Conservation (phyloP, 1,140 invertebrate species). For the Heterodera carotae region DNA sequence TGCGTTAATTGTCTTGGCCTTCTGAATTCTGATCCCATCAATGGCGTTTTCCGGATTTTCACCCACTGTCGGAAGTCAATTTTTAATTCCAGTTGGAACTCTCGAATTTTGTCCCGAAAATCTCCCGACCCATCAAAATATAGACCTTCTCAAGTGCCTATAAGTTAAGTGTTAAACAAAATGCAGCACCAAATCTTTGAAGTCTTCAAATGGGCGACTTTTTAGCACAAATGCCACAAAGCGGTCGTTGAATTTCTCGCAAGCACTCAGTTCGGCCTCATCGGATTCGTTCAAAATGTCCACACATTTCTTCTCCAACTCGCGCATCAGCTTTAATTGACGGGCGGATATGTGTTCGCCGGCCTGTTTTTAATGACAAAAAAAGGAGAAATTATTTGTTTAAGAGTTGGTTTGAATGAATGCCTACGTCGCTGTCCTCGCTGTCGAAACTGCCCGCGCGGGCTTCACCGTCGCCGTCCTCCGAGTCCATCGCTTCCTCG, state of each 20-base stretch:
- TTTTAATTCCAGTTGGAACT: too few species aligned
- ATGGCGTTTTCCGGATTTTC: too few species aligned
- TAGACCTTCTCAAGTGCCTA: too few species aligned
- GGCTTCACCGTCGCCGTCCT: background rate
- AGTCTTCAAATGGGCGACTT: slow-evolving; percentile 45
- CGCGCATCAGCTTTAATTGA: slow-evolving; percentile 5
- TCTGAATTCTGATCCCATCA: slow-evolving; percentile 37
- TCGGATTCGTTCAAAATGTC: slow-evolving; percentile 47
- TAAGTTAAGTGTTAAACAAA: too few species aligned
- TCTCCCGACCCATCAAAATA: too few species aligned
- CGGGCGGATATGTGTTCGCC: background rate
- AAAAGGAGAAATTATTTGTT: background rate
- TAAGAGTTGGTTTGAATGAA: slow-evolving; percentile 11
- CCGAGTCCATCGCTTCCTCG: background rate
- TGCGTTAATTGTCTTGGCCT: slow-evolving; percentile 14
- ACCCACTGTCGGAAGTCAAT: too few species aligned
- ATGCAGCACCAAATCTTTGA: slow-evolving; percentile 31
- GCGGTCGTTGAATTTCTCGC: slow-evolving; percentile 45
- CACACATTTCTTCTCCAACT: slow-evolving; percentile 44
- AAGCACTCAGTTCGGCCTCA: slow-evolving; percentile 43
- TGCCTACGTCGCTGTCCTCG: slow-evolving; percentile 38
- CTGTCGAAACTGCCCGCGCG: slow-evolving; percentile 20
- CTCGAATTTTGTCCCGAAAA: too few species aligned
- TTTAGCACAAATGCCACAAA: slow-evolving; percentile 41
- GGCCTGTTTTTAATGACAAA: slow-evolving; percentile 21